phyloP scores from a whole-genome alignment of 2,797 vertebrate species.

The Neosilurus mollespiculum region DNA sequence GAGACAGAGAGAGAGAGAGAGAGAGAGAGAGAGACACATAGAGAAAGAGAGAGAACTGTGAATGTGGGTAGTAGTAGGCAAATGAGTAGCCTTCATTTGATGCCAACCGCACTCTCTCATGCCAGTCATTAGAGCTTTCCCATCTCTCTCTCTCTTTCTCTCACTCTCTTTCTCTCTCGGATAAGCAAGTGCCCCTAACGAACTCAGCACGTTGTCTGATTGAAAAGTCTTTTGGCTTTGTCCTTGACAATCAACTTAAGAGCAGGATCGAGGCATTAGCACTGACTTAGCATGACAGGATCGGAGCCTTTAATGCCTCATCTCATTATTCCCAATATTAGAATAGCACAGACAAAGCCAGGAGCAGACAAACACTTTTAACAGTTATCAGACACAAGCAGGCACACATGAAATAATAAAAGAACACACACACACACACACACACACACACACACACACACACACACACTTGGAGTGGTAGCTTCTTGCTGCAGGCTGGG shows the following conservation, averaged over 20 bases:
- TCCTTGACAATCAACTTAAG: conserved; percentile 42
- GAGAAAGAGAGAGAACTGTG: background rate
- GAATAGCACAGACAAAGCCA: conserved; percentile 5
- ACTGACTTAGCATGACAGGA: conserved; percentile 15
- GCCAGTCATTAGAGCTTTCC: conserved; percentile 11
- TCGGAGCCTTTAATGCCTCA: conserved; percentile 22
- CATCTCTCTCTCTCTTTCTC: conserved; percentile 4
- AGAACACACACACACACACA: conserved; percentile 45
- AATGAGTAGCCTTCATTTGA: background rate
- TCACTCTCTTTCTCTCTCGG: background rate
- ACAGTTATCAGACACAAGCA: conserved; percentile 52
- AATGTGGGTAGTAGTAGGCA: background rate
- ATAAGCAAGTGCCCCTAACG: conserved; percentile 9
- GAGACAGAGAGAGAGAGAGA: background rate
- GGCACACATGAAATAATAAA: conserved; percentile 18
- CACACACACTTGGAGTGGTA: conserved; percentile 14
- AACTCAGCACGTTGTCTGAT: conserved; percentile 25
- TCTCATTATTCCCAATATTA: conserved; percentile 26
- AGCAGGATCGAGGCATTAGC: conserved; percentile 22
- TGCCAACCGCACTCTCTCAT: conserved; percentile 9
- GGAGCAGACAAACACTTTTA: conserved; percentile 34
- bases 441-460: conserved; percentile 50
- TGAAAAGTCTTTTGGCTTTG: conserved; percentile 32
- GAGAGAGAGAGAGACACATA: background rate
- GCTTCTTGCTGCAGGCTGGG: conserved; percentile 71